These are phyloP conservation scores for Margarornis squamiger DNA, from an alignment of 2,797 vertebrate genomes.

Conservation along the genomic window DNA sequence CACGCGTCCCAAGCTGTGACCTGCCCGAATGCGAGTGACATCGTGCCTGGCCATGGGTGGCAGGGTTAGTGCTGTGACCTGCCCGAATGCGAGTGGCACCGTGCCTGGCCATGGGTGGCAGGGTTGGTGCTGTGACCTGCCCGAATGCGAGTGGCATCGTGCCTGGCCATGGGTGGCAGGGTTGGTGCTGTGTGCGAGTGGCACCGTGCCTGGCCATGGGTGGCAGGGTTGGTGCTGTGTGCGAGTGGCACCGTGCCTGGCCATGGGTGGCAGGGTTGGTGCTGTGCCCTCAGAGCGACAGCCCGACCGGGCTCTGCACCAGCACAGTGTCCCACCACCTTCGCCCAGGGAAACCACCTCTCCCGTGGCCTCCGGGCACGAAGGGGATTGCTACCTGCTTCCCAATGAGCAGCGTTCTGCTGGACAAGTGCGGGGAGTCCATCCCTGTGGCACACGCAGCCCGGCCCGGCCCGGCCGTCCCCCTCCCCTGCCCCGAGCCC, in stretches of 20 bases:
- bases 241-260: too few species aligned
- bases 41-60: too few species aligned
- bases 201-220: too few species aligned
- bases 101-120: too few species aligned
- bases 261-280: not conserved
- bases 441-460: not conserved
- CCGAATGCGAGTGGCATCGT: too few species aligned
- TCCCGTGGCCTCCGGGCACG: not conserved
- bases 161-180: not conserved
- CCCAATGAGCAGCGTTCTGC: not conserved
- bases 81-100: too few species aligned
- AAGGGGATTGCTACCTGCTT: not conserved
- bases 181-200: rapidly evolving
- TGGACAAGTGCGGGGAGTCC: not conserved
- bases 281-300: too few species aligned
- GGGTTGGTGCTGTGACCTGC: not conserved
- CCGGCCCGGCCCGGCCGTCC: not conserved
- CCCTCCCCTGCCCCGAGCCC: not conserved
- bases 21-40: too few species aligned
- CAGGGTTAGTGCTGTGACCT: too few species aligned
- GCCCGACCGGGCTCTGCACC: too few species aligned
- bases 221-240: not conserved
- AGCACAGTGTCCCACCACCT: not conserved
- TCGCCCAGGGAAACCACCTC: rapidly evolving
- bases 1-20: not conserved